These are phyloP conservation scores for Yoshiicerus persimilis DNA, from an alignment of 1,140 invertebrate genomes.

Conservation along the genomic window DNA sequence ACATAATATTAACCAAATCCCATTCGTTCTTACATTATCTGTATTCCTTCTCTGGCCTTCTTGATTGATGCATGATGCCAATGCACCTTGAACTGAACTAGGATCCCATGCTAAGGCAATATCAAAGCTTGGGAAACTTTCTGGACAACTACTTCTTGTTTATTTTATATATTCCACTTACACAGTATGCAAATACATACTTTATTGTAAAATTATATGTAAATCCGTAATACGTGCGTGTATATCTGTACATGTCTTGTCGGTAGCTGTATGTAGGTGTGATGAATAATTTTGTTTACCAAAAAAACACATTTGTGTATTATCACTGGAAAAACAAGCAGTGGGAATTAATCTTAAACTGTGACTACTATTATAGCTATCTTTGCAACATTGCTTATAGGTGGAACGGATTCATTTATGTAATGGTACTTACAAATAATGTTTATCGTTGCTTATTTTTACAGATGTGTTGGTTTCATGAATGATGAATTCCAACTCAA, in stretches of 20 bases:
- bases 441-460: no score
- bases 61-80: constrained; percentile 15
- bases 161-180: background rate
- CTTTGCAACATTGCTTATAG: no score
- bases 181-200: background rate
- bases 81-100: background rate
- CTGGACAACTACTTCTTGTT: background rate
- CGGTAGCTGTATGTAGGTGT: background rate
- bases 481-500: no score
- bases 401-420: no score
- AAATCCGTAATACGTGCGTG: background rate
- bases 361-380: no score
- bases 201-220: background rate
- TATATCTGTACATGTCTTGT: background rate
- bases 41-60: background rate
- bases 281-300: background rate
- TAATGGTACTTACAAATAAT: no score
- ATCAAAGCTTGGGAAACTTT: background rate
- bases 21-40: background rate
- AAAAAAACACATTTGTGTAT: no score
- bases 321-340: background rate
- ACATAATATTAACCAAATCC: background rate
- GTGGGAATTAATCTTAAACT: background rate
- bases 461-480: no score
- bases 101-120: background rate